These are phyloP conservation scores for Graptemys geographica DNA, from an alignment of 2,797 vertebrate species.

Conservation along the genomic window DNA sequence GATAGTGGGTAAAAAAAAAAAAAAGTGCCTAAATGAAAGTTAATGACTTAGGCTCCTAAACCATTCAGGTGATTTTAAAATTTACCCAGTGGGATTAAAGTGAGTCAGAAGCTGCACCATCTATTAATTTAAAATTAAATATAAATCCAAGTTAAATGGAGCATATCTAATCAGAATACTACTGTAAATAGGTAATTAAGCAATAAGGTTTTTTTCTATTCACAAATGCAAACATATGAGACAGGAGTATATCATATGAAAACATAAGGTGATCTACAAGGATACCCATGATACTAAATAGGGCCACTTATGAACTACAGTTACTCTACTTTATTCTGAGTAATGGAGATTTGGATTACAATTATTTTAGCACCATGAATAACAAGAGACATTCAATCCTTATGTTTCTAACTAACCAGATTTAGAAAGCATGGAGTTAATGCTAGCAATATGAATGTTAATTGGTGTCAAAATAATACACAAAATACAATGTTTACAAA, in stretches of 20 bases:
- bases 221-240: background rate
- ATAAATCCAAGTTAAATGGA: background rate
- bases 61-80: background rate
- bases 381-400: constrained; percentile 46
- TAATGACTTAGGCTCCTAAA: background rate
- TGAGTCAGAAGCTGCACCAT: background rate
- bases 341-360: constrained; percentile 50
- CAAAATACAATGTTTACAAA: constrained; percentile 41
- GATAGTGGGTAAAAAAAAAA: background rate
- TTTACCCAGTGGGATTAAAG: background rate
- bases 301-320: background rate
- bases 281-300: background rate
- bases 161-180: background rate
- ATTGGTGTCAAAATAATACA: constrained; percentile 55
- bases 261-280: background rate
- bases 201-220: background rate
- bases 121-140: background rate
- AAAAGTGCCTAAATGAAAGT: background rate
- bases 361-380: constrained; percentile 62
- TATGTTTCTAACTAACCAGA: constrained; percentile 26
- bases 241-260: background rate
- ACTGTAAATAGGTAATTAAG: background rate
- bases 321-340: constrained; percentile 54
- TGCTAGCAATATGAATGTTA: background rate
- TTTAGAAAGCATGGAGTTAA: constrained; percentile 51